Conservation (phyloP, 2,888 invertebrate species). For the Coenonympha glycerion region DNA sequence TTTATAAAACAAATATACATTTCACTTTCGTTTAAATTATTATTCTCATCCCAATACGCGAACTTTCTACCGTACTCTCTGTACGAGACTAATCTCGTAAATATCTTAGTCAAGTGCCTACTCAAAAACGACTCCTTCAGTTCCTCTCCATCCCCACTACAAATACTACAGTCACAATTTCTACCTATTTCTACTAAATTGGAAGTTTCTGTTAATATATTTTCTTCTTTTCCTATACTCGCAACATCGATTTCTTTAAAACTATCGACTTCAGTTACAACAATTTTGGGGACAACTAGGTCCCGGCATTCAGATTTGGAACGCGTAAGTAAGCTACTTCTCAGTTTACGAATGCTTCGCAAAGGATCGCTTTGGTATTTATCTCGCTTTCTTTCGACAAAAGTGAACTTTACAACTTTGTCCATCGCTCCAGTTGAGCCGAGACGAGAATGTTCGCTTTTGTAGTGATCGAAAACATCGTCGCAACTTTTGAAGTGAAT, state of each 20-base stretch:
- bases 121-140: slow-evolving; percentile 41
- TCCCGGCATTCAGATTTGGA: slow-evolving; percentile 23
- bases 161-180: slow-evolving; percentile 64
- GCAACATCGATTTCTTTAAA: slow-evolving; percentile 24
- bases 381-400: slow-evolving; percentile 30
- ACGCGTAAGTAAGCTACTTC: slow-evolving; percentile 32
- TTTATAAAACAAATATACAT: slow-evolving; percentile 61
- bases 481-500: slow-evolving; percentile 49
- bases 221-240: slow-evolving; percentile 32
- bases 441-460: slow-evolving; percentile 15
- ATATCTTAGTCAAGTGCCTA: slow-evolving; percentile 48
- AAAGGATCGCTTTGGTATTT: slow-evolving; percentile 27
- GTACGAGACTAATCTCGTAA: slow-evolving; percentile 47
- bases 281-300: slow-evolving; percentile 36
- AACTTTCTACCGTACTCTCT: slow-evolving; percentile 47
- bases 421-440: slow-evolving; percentile 25
- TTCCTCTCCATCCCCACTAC: slow-evolving; percentile 44
- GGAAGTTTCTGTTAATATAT: slow-evolving; percentile 42
- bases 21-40: slow-evolving; percentile 53
- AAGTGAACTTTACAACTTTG: slow-evolving; percentile 19
- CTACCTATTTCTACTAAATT: slow-evolving; percentile 50
- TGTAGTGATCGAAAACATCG: slow-evolving; percentile 35
- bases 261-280: slow-evolving; percentile 34
- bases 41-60: slow-evolving; percentile 57
- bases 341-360: slow-evolving; percentile 34